phyloP scores from a whole-genome alignment of 2,113 vertebrate genomes.

The Chaetura pelagica region DNA sequence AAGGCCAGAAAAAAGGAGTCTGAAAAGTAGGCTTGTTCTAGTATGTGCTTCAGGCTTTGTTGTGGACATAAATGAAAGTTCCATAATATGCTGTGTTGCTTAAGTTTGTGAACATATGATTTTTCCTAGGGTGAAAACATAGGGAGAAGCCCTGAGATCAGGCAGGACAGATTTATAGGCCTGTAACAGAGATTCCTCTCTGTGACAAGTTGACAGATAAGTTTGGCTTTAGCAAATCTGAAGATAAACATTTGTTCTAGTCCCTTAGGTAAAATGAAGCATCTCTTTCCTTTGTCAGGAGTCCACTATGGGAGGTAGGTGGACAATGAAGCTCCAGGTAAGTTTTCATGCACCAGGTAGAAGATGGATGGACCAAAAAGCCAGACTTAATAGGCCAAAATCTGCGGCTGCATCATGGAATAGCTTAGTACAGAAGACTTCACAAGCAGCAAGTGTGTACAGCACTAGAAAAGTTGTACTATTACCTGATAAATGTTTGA shows the following conservation, averaged over 20 bases:
- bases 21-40: not conserved
- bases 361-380: not conserved
- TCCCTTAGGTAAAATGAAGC: not conserved
- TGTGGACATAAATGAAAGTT: not conserved
- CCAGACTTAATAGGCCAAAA: not conserved
- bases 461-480: not conserved
- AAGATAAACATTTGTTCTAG: not conserved
- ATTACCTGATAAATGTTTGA: not conserved
- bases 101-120: not conserved
- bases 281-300: not conserved
- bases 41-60: not conserved
- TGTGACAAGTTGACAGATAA: not conserved
- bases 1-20: not conserved
- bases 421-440: not conserved
- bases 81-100: not conserved
- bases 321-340: not conserved
- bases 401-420: not conserved
- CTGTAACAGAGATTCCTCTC: not conserved
- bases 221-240: not conserved
- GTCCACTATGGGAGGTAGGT: not conserved
- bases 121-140: not conserved
- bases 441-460: not conserved
- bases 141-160: not conserved
- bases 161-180: not conserved
- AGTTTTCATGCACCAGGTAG: not conserved